These are phyloP conservation scores for Clunio marinus DNA, from an alignment of 2,888 invertebrate species.

Conservation along the genomic window DNA sequence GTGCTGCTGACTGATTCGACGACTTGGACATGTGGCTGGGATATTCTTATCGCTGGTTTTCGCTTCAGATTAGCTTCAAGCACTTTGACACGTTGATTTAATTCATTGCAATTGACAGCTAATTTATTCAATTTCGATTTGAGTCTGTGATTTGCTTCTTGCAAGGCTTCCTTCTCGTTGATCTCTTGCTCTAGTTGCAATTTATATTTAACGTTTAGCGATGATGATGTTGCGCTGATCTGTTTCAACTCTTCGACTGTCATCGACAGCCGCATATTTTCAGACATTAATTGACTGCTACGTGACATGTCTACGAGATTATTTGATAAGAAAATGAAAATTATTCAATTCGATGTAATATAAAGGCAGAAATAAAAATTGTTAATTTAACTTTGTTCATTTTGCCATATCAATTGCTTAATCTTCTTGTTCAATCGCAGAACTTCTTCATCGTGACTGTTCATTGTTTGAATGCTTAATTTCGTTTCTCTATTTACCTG, in stretches of 20 bases:
- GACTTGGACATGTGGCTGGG: constrained; percentile 5
- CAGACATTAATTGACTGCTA: constrained; percentile 1
- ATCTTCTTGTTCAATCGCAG: constrained; percentile 20
- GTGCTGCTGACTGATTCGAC: not conserved
- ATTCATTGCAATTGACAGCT: not conserved
- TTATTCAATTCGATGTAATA: too few species aligned
- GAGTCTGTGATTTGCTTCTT: not conserved
- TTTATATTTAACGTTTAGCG: constrained; percentile 16
- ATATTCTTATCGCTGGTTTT: not conserved
- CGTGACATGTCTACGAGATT: constrained; percentile 20
- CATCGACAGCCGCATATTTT: constrained; percentile 16
- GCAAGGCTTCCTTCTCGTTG: not conserved
- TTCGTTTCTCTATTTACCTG: not conserved
- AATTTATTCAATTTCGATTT: constrained; percentile 17
- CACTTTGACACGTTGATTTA: constrained; percentile 8
- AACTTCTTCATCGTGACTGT: not conserved
- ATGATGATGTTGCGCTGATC: constrained; percentile 9
- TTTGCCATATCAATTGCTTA: not conserved
- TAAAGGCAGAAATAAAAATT: not conserved
- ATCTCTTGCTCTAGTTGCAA: constrained; percentile 6
- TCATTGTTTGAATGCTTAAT: constrained; percentile 23
- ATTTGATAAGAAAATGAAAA: not conserved
- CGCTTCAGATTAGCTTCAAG: constrained; percentile 8
- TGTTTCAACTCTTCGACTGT: constrained; percentile 25
- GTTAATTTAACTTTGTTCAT: constrained; percentile 16